A percentile compares a stretch with the other conserved stretches of the same genome.
These are phyloP conservation scores for Lanius collurio DNA, from an alignment of 2,113 vertebrate genomes.

Conservation along the genomic window DNA sequence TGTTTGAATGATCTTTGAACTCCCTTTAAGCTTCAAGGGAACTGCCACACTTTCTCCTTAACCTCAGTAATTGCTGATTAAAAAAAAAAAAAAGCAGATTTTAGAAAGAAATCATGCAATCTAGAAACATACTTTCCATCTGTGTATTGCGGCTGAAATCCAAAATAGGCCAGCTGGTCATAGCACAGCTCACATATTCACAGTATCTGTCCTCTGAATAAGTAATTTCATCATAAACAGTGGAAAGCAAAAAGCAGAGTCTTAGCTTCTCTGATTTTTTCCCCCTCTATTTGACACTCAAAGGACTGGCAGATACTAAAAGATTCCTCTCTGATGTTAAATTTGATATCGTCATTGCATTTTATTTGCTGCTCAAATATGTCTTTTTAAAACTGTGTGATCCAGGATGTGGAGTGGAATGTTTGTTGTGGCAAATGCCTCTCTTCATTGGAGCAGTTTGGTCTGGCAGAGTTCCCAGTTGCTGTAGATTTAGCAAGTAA, in stretches of 20 bases:
- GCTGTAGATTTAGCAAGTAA: slow-evolving; percentile 61
- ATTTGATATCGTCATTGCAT: slow-evolving; percentile 4
- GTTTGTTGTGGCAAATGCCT: slow-evolving; percentile 63
- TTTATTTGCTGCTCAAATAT: slow-evolving; percentile 54
- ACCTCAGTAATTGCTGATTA: not conserved
- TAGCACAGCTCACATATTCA: slow-evolving; percentile 32
- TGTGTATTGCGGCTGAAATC: slow-evolving; percentile 46
- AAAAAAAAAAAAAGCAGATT: not conserved
- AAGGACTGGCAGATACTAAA: slow-evolving; percentile 28
- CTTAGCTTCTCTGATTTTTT: not conserved
- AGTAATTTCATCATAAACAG: slow-evolving; percentile 20
- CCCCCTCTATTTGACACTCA: not conserved
- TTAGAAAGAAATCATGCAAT: slow-evolving; percentile 46
- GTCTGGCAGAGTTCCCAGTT: slow-evolving; percentile 39
- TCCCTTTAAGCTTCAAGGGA: not conserved
- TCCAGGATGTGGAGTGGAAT: slow-evolving; percentile 64
- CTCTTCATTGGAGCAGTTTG: slow-evolving; percentile 54
- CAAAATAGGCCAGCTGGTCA: slow-evolving; percentile 46
- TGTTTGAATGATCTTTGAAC: not conserved
- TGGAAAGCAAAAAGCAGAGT: slow-evolving; percentile 38
- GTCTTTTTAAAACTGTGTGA: slow-evolving; percentile 46
- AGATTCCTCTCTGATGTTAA: slow-evolving; percentile 12
- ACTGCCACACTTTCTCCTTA: not conserved
- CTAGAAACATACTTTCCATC: slow-evolving; percentile 36
- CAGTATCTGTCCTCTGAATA: slow-evolving; percentile 23